These are phyloP conservation scores for Dasyurus viverrinus DNA, from an alignment of 2,113 vertebrate genomes.

Conservation along the genomic window DNA sequence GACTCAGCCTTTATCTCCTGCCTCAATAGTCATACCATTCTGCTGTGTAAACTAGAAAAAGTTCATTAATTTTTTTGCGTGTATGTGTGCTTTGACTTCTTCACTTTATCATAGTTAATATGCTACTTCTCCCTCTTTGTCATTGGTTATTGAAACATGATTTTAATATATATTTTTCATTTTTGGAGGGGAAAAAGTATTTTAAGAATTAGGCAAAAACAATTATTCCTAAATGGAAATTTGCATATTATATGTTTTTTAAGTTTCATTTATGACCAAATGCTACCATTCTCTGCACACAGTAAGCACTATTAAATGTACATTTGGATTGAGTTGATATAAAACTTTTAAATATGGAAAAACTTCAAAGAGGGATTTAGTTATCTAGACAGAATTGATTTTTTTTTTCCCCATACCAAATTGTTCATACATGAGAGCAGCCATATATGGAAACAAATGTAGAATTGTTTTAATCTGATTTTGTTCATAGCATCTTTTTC, in stretches of 20 bases:
- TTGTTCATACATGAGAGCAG: conserved; percentile 21
- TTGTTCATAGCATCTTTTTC: conserved; percentile 42
- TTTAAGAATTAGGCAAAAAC: conserved; percentile 37
- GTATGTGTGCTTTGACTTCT: conserved; percentile 52
- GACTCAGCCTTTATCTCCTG: conserved; percentile 53
- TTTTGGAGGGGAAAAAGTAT: conserved; percentile 10
- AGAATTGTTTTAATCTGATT: conserved; percentile 19
- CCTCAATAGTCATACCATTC: conserved; percentile 35
- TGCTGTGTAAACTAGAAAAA: conserved; percentile 35
- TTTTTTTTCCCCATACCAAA: neutral
- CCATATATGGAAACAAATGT: conserved; percentile 45
- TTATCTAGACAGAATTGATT: conserved; percentile 31
- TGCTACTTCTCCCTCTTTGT: conserved; percentile 50
- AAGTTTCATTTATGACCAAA: neutral
- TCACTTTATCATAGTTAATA: conserved; percentile 74
- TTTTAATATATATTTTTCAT: neutral
- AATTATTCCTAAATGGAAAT: conserved; percentile 36
- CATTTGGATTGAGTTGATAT: conserved; percentile 9
- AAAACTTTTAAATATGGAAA: conserved; percentile 16
- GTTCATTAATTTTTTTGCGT: conserved; percentile 58
- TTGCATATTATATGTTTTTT: conserved; percentile 49
- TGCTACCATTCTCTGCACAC: neutral
- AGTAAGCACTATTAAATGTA: neutral
- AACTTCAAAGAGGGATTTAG: conserved; percentile 14
- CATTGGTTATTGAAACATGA: neutral